A percentile compares a stretch with the other conserved stretches of the same genome.
These are phyloP conservation scores for Sebastes aleutianus DNA, from an alignment of 2,797 vertebrate genomes.

Conservation along the genomic window DNA sequence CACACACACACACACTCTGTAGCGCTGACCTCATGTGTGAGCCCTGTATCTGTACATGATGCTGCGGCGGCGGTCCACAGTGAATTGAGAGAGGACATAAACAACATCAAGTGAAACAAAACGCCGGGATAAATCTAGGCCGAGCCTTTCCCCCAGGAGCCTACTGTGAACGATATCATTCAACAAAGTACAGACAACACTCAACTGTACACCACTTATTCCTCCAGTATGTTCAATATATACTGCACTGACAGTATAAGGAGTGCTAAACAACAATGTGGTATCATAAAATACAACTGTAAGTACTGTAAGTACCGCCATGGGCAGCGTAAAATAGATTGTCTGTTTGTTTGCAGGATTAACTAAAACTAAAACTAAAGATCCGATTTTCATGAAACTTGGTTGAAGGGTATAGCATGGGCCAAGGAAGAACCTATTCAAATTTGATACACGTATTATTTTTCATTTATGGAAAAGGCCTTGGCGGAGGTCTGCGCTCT, in stretches of 20 bases:
- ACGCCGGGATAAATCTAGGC: constrained; percentile 58
- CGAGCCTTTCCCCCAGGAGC: constrained; percentile 57
- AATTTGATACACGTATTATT: neutral
- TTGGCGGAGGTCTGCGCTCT: neutral
- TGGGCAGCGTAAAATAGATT: neutral
- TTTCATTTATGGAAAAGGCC: neutral
- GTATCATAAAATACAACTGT: neutral
- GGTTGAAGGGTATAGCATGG: neutral
- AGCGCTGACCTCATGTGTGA: constrained; percentile 23
- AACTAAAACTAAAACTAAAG: neutral
- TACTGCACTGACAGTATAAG: neutral
- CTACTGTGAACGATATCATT: constrained; percentile 48
- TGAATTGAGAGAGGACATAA: constrained; percentile 42
- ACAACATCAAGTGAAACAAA: constrained; percentile 65
- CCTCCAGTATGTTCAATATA: constrained; percentile 5
- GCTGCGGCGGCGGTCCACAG: constrained; percentile 15
- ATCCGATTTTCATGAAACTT: neutral
- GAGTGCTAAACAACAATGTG: neutral
- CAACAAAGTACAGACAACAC: constrained; percentile 32
- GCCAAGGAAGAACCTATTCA: neutral
- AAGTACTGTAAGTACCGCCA: neutral
- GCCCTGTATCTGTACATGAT: constrained; percentile 7
- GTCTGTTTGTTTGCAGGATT: neutral
- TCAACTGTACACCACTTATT: constrained; percentile 16
- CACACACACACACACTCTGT: neutral